Evolutionary conservation across 2,797 vertebrate genomes (phyloP), one percentile per base, ranked within the genome.

Genomic region (Hyperoplus lanceolatus): DNA sequence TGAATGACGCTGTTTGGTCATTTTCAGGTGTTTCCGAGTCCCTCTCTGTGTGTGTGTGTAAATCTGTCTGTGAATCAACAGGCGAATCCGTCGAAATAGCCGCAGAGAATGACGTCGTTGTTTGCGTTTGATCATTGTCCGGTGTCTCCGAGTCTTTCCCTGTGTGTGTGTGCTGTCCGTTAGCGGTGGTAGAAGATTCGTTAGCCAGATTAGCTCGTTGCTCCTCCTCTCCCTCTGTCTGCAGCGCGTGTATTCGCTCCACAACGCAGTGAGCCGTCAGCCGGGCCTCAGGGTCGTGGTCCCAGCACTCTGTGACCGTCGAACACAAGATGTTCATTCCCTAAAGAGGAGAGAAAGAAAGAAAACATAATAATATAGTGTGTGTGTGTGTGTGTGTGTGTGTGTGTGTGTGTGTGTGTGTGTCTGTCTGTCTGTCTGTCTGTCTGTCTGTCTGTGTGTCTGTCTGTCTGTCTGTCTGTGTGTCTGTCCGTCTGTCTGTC

Each of bases 231-330:
- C 82, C 93, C 80, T 93, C 95, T 80, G 95, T 93, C 10, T 92
- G 93, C 88, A 98, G 92, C 65, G 89, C 83, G 42, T 88, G 93
- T 86, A 97, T 93, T 64, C 97, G 96, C 84, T 98, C 97, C 3
- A 97, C 96, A 87, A 97, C 97, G 0, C 97, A 98, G 91, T 96
- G 96, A 7, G 97, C 97, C 0, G 97, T 98, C 74, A 98, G 96
- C 3, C 97, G 92, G 29, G 97, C 97, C 89, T 98, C 97, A 0
- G 97, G 97, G 91, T 97, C 97, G 0, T 97, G 97, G 83, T 98
- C 97, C 97, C 97, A 98, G 88, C 97, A 97, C 91, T 98, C 97
- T 0, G 93, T 95, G 85, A 98, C 94, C 69, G 97, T 97, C 81
- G 96, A 95, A 1, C 97, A 97, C 88, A 97, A 94, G 43, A 96